Percentiles rank a stretch among this genome's conserved stretches.
These are phyloP conservation scores for Nemotelus nigrinus DNA, from an alignment of 2,888 invertebrate genomes.

Conservation along the genomic window DNA sequence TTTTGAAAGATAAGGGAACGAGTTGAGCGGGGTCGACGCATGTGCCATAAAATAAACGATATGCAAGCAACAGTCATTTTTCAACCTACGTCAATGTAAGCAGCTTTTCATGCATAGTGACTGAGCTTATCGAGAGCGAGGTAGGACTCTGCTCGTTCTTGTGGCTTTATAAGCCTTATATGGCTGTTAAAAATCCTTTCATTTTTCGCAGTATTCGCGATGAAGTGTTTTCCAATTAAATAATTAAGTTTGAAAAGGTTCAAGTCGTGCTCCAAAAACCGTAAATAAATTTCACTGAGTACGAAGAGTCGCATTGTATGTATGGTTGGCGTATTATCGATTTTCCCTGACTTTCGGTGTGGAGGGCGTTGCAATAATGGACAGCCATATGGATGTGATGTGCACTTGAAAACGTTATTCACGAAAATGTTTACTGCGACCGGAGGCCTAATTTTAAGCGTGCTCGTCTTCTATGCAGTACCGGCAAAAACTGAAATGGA, in stretches of 20 bases:
- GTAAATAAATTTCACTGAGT: no score
- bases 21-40: background rate
- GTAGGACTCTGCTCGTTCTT: background rate
- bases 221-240: slow-evolving; percentile 1
- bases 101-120: slow-evolving; percentile 17
- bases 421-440: slow-evolving; percentile 42
- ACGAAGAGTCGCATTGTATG: background rate
- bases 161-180: background rate
- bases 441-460: slow-evolving; percentile 42
- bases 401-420: slow-evolving; percentile 32
- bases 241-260: background rate
- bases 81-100: slow-evolving; percentile 38
- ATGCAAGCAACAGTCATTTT: slow-evolving; percentile 36
- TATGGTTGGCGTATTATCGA: slow-evolving; percentile 41
- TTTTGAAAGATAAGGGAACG: background rate
- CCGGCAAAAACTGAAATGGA: slow-evolving; percentile 46
- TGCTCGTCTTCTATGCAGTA: slow-evolving; percentile 35
- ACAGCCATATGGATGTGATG: slow-evolving; percentile 47
- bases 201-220: slow-evolving; percentile 2
- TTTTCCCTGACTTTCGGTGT: slow-evolving; percentile 38
- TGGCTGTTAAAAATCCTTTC: background rate
- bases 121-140: background rate
- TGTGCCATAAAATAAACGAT: background rate
- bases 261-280: no score
- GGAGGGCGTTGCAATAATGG: slow-evolving; percentile 45